Evolutionary conservation across 2,797 vertebrate species (phyloP), one percentile per base, ranked within the genome.

Genomic region (Chaunax sp.): DNA sequence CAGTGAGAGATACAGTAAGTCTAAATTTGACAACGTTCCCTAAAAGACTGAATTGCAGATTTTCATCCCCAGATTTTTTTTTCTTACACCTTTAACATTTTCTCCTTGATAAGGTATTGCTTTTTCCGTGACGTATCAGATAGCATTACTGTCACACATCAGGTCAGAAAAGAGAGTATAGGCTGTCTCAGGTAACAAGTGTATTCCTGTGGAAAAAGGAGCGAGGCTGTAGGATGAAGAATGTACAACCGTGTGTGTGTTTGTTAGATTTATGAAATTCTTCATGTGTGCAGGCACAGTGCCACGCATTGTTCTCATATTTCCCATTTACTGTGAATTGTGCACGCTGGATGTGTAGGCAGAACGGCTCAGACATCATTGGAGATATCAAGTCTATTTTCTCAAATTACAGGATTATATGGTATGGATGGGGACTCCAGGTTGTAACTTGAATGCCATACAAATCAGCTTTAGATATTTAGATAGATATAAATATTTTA

Each of bases 51-150:
- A 53, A 66, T 65, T 49, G 14, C 33, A 66, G 23, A 63, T 65
- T 15, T 77, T 78, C 51, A 52, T 77, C 46, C 40, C 12, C 30
- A 11, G 12, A 0, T 19, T 12, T 69, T 51, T 66, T 22, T 16
- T 45, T 50, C n/a, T 23, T 14, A 38, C 59, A 52, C 64, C 56
- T 64, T 58, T 67, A 72, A 35, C 23, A 13, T 65, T 69, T 67
- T 56, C 56, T 77, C 75, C 79, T 69, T 75, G 63, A 72, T 72
- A 38, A 79, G 44, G 18, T 49, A 35, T 56, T 56, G 30, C 23
- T 64, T 37, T 77, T 68, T 40, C 80, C 56, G 63, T 64, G 67
- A 64, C 65, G 65, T 76, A 67, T 86, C 79, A 75, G 70, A 60
- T 63, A 8, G 19, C 53, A 64, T 83, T 26, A 71, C 68, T 65